Percentiles rank a stretch among this genome's conserved stretches.
phyloP scores from a whole-genome alignment of 2,888 invertebrate genomes.

The Charanyca ferruginea region DNA sequence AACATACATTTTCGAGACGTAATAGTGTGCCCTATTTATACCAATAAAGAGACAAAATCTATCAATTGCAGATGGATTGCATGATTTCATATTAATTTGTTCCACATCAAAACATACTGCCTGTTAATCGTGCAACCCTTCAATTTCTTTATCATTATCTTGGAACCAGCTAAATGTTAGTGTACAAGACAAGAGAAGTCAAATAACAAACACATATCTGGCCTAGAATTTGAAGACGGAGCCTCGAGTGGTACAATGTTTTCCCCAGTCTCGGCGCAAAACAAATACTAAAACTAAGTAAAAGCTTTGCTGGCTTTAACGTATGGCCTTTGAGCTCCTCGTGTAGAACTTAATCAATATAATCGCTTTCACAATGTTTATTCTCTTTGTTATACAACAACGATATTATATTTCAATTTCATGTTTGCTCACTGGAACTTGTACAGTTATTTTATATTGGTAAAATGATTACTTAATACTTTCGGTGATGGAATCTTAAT shows the following conservation, averaged over 20 bases:
- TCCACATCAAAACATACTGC: not conserved
- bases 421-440: slow-evolving; percentile 16
- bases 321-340: slow-evolving; percentile 43
- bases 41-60: too few relatives aligned
- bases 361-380: slow-evolving; percentile 54
- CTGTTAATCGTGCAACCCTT: not conserved
- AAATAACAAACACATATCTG: slow-evolving; percentile 60
- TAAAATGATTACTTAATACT: slow-evolving; percentile 1
- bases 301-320: slow-evolving; percentile 57
- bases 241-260: slow-evolving; percentile 51
- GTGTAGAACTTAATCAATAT: slow-evolving; percentile 55
- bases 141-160: slow-evolving; percentile 34
- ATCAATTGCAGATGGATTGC: too few relatives aligned
- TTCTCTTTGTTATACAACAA: slow-evolving; percentile 46
- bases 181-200: slow-evolving; percentile 48
- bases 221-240: slow-evolving; percentile 57
- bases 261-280: slow-evolving; percentile 53
- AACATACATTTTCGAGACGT: not conserved
- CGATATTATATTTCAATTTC: slow-evolving; percentile 42
- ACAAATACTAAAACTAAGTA: slow-evolving; percentile 61
- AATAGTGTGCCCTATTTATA: not conserved
- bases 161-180: slow-evolving; percentile 32
- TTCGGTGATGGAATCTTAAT: not conserved
- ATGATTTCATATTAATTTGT: too few relatives aligned
- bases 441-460: slow-evolving; percentile 28